These are phyloP conservation scores for Rhabditoides inermis DNA, from an alignment of 2,888 invertebrate genomes.

Conservation along the genomic window DNA sequence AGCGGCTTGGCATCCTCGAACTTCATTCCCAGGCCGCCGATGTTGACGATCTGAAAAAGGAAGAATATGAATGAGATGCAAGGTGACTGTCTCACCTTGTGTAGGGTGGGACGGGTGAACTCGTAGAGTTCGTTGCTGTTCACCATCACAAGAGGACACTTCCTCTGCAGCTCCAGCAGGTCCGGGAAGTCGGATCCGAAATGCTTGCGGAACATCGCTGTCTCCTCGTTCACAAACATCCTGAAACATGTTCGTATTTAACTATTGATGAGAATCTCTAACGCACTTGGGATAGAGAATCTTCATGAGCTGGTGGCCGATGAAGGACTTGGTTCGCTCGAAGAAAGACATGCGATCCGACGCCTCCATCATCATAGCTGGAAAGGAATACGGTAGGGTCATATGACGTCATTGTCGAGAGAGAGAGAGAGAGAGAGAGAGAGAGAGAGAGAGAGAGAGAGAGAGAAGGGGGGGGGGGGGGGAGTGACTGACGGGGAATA, in stretches of 20 bases:
- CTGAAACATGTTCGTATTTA: too few relatives aligned
- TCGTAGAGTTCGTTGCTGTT: conserved; percentile 40
- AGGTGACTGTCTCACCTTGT: too few relatives aligned
- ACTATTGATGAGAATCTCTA: neutral
- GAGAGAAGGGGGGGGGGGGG: neutral
- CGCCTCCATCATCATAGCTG: conserved; percentile 32
- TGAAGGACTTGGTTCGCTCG: conserved; percentile 26
- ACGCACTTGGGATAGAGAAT: conserved; percentile 6
- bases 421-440: too few relatives aligned
- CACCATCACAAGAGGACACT: conserved; percentile 21
- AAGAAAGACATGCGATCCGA: conserved; percentile 32
- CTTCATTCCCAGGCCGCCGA: conserved; percentile 43
- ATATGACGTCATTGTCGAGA: too few relatives aligned
- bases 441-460: neutral
- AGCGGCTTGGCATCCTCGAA: conserved; percentile 27
- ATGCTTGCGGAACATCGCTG: conserved; percentile 15
- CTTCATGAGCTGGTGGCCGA: conserved; percentile 25
- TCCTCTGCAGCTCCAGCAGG: conserved; percentile 9
- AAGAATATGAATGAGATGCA: too few relatives aligned
- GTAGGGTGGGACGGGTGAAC: conserved; percentile 33
- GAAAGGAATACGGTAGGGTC: conserved; percentile 7
- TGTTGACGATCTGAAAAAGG: conserved; percentile 33
- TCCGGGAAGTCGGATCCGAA: conserved; percentile 22
- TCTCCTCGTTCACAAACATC: conserved; percentile 8
- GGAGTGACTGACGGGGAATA: conserved; percentile 18